A percentile compares a stretch with the other conserved stretches of the same genome.
Conservation (phyloP, 2,113 vertebrate genomes). For the Etheostoma spectabile region DNA sequence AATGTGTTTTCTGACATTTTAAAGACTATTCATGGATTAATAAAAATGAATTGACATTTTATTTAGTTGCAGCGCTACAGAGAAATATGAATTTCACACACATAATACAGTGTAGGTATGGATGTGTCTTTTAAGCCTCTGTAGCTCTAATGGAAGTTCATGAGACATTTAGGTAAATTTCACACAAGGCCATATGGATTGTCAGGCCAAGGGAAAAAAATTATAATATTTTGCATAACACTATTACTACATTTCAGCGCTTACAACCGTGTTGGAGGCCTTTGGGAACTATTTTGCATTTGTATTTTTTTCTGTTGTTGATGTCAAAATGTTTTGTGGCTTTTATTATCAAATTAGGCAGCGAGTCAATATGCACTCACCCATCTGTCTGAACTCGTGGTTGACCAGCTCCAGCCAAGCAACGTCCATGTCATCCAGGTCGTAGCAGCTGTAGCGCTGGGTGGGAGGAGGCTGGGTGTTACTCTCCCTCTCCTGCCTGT, state of each 20-base stretch:
- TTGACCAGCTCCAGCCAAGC: conserved; percentile 95
- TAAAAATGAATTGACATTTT: background rate
- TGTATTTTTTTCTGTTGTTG: background rate
- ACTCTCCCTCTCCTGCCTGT: conserved; percentile 30
- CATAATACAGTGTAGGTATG: background rate
- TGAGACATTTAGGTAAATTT: background rate
- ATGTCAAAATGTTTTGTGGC: background rate
- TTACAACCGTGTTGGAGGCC: background rate
- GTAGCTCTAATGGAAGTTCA: background rate
- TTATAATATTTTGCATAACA: background rate
- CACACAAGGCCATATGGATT: background rate
- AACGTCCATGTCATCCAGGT: conserved; percentile 95
- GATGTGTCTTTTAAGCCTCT: background rate
- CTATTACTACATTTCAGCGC: background rate
- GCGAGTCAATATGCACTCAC: conserved; percentile 74
- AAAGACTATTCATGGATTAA: background rate
- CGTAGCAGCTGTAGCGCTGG: conserved; percentile 90
- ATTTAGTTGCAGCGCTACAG: background rate
- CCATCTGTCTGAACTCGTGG: conserved; percentile 93
- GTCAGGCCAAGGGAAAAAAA: background rate
- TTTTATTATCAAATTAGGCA: background rate
- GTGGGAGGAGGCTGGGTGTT: conserved; percentile 50
- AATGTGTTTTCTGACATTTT: background rate
- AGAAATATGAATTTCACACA: background rate
- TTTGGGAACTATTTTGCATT: background rate